These are phyloP conservation scores for Carassius gibelio DNA, from an alignment of 2,113 vertebrate species.

Conservation along the genomic window DNA sequence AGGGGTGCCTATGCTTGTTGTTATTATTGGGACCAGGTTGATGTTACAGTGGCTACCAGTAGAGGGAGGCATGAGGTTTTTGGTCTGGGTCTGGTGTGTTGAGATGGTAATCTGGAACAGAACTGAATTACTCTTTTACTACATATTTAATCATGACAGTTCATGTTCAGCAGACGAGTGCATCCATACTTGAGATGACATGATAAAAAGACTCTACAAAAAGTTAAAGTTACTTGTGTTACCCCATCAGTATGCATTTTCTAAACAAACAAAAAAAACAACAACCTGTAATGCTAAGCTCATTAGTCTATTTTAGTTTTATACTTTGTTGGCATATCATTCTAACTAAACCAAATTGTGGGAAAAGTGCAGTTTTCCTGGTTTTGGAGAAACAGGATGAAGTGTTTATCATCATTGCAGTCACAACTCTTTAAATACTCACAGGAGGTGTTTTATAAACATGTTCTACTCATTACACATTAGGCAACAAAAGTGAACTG, in stretches of 20 bases:
- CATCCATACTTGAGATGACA: not conserved
- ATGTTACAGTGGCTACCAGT: slow-evolving; percentile 40
- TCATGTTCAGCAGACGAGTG: not conserved
- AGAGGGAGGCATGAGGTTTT: slow-evolving; percentile 45
- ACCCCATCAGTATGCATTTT: not conserved
- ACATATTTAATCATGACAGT: not conserved
- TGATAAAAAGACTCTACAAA: not conserved
- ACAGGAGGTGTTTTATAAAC: slow-evolving; percentile 15
- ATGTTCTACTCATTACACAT: not conserved
- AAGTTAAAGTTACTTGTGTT: not conserved
- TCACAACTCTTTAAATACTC: not conserved
- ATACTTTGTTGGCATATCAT: not conserved
- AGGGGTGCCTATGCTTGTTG: not conserved
- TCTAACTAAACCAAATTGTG: slow-evolving; percentile 23
- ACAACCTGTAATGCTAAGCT: not conserved
- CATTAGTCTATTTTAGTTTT: not conserved
- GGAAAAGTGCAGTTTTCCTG: slow-evolving; percentile 46
- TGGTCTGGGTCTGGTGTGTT: slow-evolving; percentile 26
- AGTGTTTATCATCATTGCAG: slow-evolving; percentile 9
- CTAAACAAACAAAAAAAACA: not conserved
- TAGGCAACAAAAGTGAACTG: slow-evolving; percentile 3
- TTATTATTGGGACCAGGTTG: not conserved
- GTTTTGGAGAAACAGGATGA: not conserved
- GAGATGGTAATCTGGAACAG: slow-evolving; percentile 27
- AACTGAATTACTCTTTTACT: not conserved